These are phyloP conservation scores for Craniophora ligustri DNA, from an alignment of 2,888 invertebrate genomes.

Conservation along the genomic window DNA sequence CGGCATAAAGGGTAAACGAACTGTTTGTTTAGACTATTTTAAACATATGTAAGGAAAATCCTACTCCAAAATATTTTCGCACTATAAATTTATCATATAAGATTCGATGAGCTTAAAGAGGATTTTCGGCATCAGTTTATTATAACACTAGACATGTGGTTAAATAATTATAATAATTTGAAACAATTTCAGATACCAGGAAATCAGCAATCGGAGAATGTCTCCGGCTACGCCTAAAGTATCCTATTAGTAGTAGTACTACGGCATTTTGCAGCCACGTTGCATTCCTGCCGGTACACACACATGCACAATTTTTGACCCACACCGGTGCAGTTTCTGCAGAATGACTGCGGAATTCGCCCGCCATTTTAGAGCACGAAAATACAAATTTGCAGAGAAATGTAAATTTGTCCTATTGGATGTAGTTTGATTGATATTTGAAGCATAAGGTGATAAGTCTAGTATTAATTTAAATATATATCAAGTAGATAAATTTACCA, in stretches of 20 bases:
- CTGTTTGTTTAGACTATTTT: conserved; percentile 46
- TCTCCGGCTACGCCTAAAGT: conserved; percentile 72
- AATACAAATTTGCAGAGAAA: conserved; percentile 9
- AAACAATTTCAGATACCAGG: conserved; percentile 64
- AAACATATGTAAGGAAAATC: conserved; percentile 18
- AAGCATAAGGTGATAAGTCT: background rate
- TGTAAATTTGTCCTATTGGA: too few relatives aligned
- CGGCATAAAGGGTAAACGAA: conserved; percentile 65
- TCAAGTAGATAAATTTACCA: background rate
- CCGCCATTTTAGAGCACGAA: conserved; percentile 66
- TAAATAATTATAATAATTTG: too few relatives aligned
- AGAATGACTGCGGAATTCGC: conserved; percentile 66
- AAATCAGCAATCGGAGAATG: conserved; percentile 72
- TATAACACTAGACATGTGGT: conserved; percentile 6
- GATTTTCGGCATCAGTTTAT: background rate
- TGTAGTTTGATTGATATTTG: background rate
- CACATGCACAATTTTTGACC: conserved; percentile 60
- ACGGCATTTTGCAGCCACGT: conserved; percentile 69
- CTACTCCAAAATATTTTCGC: conserved; percentile 8
- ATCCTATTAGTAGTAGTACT: conserved; percentile 66
- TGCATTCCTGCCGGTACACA: conserved; percentile 67
- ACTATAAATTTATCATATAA: background rate
- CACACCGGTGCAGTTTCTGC: conserved; percentile 58
- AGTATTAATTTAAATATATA: background rate
- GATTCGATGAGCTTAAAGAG: background rate